Base-by-base conservation (phyloP, 2,888 invertebrate species). In the Athripsodes cinereus region DNA sequence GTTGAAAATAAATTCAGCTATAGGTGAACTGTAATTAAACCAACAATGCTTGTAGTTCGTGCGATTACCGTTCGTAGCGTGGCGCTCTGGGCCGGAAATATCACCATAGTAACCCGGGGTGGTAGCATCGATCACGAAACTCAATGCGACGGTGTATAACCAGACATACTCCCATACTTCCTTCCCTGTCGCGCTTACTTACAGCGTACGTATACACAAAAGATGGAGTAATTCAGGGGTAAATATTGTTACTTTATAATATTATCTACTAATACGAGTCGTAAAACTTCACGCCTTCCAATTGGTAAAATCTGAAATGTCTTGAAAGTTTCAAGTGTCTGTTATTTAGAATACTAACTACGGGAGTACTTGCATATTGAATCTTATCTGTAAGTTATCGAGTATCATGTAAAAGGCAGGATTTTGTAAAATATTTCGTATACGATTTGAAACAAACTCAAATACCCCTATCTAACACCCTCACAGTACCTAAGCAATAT, bases 31-130 rank as follows among this genome's bases (percentile, higher is more conserved):
- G 13, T 40, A 8, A 16, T 3, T 40, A 3, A 40, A 13, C 8
- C n/a, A 40, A n/a, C 16, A n/a, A 40, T 40, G 13, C 40, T 16
- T 13, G 40, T 40, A 71, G 57, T 55, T 54, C 55, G 61, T 54
- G 59, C 56, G 61, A 57, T 59, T 62, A 60, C 64, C 65, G 64
- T 59, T 40, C n/a, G 5, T 13, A 40, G 62, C 66, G 65, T 71
- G 66, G 68, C 68, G 67, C 69, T 70, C 70, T 71, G 70, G 74
- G 73, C 81, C 84, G 84, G 84, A 84, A 84, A 76, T 74, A 80
- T 76, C 79, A 78, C 79, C 79, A 81, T 82, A 81, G 84, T 82
- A 81, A 84, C 84, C 73, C 75, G 73, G 76, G 72, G 69, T 71
- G 72, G 66, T 72, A 75, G 78, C 81, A 83, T 83, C 83, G 83